These are phyloP conservation scores for Meteorus sp. DNA, from an alignment of 1,140 invertebrate genomes.

Conservation along the genomic window DNA sequence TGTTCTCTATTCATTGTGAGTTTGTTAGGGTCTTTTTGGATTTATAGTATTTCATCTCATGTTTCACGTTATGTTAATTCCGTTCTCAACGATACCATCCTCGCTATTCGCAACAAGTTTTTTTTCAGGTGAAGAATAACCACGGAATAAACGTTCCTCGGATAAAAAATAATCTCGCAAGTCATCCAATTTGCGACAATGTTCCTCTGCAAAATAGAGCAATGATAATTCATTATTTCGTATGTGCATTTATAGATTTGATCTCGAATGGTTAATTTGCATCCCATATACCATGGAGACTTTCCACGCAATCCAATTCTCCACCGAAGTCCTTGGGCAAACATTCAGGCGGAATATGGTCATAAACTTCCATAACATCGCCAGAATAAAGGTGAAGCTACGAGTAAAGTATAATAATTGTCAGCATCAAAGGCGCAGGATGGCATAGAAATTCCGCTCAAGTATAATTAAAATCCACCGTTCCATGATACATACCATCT, in stretches of 20 bases:
- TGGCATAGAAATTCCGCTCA: too few relatives aligned
- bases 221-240: constrained; percentile 19
- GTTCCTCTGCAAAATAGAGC: constrained; percentile 38
- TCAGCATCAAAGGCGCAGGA: neutral
- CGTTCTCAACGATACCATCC: too few relatives aligned
- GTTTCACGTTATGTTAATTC: too few relatives aligned
- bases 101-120: too few relatives aligned
- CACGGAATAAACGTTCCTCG: constrained; percentile 46
- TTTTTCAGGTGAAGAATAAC: constrained; percentile 23
- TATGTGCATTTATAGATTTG: neutral
- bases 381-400: constrained; percentile 57
- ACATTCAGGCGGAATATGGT: constrained; percentile 52
- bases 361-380: constrained; percentile 51
- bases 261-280: neutral
- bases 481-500: constrained; percentile 59
- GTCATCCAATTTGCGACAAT: constrained; percentile 44
- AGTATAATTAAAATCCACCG: neutral
- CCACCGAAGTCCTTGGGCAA: constrained; percentile 59
- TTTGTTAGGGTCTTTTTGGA: too few relatives aligned
- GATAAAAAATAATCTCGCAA: constrained; percentile 51
- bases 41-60: too few relatives aligned
- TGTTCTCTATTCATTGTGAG: too few relatives aligned
- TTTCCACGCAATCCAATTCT: constrained; percentile 46
- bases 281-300: constrained; percentile 40
- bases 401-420: constrained; percentile 27